Evolutionary conservation across 2,888 invertebrate species (phyloP).

Genomic region (Holacanthella duospinosa): DNA sequence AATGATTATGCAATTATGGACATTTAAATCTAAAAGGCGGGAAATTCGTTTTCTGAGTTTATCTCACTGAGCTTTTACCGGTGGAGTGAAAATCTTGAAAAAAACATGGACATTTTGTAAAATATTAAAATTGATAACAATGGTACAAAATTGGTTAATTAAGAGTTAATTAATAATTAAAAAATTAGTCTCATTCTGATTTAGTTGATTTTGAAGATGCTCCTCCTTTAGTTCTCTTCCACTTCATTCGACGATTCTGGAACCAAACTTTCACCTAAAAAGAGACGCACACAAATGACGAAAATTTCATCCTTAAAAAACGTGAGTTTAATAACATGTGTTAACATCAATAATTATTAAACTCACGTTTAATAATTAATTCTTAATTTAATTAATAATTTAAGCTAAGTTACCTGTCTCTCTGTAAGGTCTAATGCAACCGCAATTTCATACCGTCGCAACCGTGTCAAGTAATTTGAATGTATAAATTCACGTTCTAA

Average conservation of each 20-base stretch:
- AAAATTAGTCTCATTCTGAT: not conserved
- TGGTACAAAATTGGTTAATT: no score
- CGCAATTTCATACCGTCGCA: conserved; percentile 85
- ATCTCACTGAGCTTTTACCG: no score
- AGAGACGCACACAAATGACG: conserved; percentile 26
- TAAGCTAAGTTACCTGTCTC: conserved; percentile 43
- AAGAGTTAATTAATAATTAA: not conserved
- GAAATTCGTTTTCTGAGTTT: no score
- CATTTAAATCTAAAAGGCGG: no score
- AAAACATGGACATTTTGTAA: no score
- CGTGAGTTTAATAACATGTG: not conserved
- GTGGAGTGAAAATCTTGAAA: no score
- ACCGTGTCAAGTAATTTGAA: conserved; percentile 80
- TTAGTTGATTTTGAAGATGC: not conserved
- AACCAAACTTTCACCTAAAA: conserved; percentile 77
- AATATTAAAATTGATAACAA: no score
- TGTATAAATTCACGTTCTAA: conserved; percentile 75
- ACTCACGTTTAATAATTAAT: no score
- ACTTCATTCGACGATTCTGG: conserved; percentile 81
- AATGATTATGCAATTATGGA: no score
- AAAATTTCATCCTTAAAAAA: not conserved
- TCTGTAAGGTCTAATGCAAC: conserved; percentile 81
- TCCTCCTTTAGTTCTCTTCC: conserved; percentile 65
- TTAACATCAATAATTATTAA: not conserved
- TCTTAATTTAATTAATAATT: not conserved